Conservation (phyloP, 2,888 invertebrate genomes). For the Machimus atricapillus region DNA sequence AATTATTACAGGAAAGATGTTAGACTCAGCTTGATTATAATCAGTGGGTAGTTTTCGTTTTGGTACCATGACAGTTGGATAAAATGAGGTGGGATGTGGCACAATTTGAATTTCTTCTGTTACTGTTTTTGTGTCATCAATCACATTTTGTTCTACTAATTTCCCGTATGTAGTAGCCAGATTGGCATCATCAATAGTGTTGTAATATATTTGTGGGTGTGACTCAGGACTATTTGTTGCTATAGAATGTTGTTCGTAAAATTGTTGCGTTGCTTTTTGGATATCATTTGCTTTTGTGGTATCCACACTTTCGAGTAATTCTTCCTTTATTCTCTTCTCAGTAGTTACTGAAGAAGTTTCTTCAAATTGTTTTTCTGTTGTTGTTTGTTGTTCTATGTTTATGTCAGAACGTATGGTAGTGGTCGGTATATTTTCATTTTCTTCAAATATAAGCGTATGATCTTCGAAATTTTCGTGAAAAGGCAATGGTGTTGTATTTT, state of each 20-base stretch:
- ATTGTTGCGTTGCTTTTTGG: neutral
- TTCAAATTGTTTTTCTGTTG: neutral
- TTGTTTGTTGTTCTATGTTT: neutral
- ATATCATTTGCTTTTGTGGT: neutral
- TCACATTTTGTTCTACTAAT: neutral
- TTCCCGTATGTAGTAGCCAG: neutral
- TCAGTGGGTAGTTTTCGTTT: neutral
- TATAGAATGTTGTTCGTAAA: neutral
- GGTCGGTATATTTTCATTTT: neutral
- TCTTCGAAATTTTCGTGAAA: neutral
- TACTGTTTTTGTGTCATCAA: neutral
- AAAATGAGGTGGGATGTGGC: neutral
- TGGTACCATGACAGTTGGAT: neutral
- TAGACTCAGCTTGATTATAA: constrained; percentile 42
- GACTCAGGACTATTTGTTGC: neutral
- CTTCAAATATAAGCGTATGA: neutral
- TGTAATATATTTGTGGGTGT: neutral
- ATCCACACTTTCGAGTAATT: neutral
- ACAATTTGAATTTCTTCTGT: neutral
- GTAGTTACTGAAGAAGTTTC: neutral
- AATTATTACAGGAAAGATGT: constrained; percentile 26
- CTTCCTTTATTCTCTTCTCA: neutral
- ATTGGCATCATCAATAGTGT: neutral
- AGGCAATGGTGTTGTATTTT: neutral
- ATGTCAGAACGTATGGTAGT: neutral